Conservation (phyloP, 2,888 invertebrate genomes). For the Blomia tropicalis region DNA sequence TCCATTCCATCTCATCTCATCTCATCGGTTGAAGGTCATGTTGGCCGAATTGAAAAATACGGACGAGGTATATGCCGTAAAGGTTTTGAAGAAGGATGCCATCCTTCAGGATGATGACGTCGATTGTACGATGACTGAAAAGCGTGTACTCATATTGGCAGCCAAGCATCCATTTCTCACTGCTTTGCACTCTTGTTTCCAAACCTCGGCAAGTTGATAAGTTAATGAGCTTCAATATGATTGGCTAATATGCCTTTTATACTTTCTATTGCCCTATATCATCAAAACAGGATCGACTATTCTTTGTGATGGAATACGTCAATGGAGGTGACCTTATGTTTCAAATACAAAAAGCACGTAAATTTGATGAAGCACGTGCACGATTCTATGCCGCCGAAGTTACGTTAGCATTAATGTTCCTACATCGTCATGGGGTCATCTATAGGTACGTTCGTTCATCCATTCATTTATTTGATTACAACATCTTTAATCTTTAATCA, state of each 20-base stretch:
- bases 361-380: slow-evolving; percentile 86
- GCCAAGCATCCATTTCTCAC: slow-evolving; percentile 95
- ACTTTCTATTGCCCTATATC: slow-evolving; percentile 24
- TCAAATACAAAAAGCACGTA: slow-evolving; percentile 93
- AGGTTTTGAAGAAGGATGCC: slow-evolving; percentile 86
- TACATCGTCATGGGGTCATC: slow-evolving; percentile 89
- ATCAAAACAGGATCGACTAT: slow-evolving; percentile 56
- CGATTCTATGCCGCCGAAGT: slow-evolving; percentile 97
- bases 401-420: slow-evolving; percentile 86
- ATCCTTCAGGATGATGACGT: slow-evolving; percentile 98
- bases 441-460: slow-evolving; percentile 47
- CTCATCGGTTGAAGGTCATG: slow-evolving; percentile 54
- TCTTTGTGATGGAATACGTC: slow-evolving; percentile 99
- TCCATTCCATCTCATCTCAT: neutral
- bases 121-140: slow-evolving; percentile 97
- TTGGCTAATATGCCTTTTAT: slow-evolving; percentile 10
- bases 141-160: slow-evolving; percentile 86
- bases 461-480: slow-evolving; percentile 5
- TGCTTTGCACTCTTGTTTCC: slow-evolving; percentile 90
- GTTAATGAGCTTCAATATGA: slow-evolving; percentile 12
- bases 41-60: slow-evolving; percentile 80
- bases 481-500: neutral
- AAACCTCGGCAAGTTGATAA: slow-evolving; percentile 54
- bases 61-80: slow-evolving; percentile 58
- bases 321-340: slow-evolving; percentile 98